Conservation (phyloP, 1,140 invertebrate species). For the Neodiprion pinetum region DNA sequence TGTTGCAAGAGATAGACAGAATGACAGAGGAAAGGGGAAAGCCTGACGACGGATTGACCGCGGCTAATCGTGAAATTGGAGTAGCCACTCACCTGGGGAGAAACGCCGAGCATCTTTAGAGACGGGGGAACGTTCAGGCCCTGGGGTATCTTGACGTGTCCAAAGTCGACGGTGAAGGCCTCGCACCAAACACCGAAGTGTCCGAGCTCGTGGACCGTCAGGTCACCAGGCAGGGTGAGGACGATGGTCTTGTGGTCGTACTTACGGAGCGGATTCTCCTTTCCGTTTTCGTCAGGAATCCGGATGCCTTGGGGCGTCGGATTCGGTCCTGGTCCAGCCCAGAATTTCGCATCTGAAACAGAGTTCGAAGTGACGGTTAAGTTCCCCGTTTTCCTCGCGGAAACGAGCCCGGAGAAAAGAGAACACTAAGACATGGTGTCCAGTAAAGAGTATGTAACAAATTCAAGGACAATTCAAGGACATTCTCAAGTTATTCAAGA, state of each 20-base stretch:
- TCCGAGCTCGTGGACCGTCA: slow-evolving; percentile 69
- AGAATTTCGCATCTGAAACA: slow-evolving; percentile 86
- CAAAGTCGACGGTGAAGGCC: slow-evolving; percentile 91
- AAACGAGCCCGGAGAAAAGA: no score
- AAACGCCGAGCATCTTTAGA: slow-evolving; percentile 90
- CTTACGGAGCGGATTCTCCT: slow-evolving; percentile 75
- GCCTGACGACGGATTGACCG: no score
- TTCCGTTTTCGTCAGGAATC: slow-evolving; percentile 89
- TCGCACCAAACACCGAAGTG: slow-evolving; percentile 86
- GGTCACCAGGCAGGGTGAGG: slow-evolving; percentile 79
- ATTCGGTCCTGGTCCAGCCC: slow-evolving; percentile 81
- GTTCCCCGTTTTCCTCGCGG: no score
- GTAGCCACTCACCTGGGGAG: slow-evolving; percentile 80
- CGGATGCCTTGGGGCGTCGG: slow-evolving; percentile 81
- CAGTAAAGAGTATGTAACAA: no score
- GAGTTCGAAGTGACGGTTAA: background rate
- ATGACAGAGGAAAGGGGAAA: no score
- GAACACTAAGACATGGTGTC: no score
- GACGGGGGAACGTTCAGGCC: slow-evolving; percentile 86
- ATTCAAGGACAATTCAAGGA: no score
- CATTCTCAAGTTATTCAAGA: no score
- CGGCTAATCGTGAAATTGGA: no score
- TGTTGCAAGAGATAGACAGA: no score
- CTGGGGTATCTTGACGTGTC: slow-evolving; percentile 79
- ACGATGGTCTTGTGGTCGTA: slow-evolving; percentile 89